These are phyloP conservation scores for Sinodicranocentrus sp. DNA, from an alignment of 2,888 invertebrate species.

Conservation along the genomic window DNA sequence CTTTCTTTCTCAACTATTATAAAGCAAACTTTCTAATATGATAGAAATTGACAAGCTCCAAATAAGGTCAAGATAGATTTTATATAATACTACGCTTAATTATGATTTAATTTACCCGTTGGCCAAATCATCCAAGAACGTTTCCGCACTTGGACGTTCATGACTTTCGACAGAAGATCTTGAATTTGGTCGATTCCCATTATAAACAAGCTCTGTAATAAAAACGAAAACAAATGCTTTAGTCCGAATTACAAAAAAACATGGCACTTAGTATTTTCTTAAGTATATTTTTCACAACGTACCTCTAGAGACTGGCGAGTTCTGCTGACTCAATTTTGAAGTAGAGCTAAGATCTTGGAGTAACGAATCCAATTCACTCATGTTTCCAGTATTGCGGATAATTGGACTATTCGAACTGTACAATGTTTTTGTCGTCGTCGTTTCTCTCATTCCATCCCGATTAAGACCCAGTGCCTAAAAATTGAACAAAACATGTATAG, in stretches of 20 bases:
- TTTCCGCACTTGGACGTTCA: slow-evolving; percentile 89
- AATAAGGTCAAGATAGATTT: too few species aligned
- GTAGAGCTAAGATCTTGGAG: slow-evolving; percentile 90
- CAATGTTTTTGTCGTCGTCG: slow-evolving; percentile 77
- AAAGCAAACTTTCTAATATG: too few species aligned
- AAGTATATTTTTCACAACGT: not conserved
- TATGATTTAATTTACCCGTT: slow-evolving; percentile 87
- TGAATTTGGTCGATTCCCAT: slow-evolving; percentile 76
- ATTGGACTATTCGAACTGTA: slow-evolving; percentile 77
- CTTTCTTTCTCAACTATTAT: too few species aligned
- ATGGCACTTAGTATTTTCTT: not conserved
- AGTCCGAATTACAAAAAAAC: too few species aligned
- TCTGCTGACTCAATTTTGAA: slow-evolving; percentile 74
- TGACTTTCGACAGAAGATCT: slow-evolving; percentile 75
- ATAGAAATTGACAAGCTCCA: too few species aligned
- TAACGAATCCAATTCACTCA: slow-evolving; percentile 92
- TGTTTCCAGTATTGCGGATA: slow-evolving; percentile 76
- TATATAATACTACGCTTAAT: too few species aligned
- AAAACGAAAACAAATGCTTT: too few species aligned
- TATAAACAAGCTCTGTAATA: slow-evolving; percentile 74
- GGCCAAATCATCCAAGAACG: slow-evolving; percentile 91
- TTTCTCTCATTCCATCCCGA: slow-evolving; percentile 80
- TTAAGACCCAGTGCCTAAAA: slow-evolving; percentile 85
- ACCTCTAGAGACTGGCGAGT: slow-evolving; percentile 72
- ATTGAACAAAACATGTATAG: too few species aligned